Base-by-base conservation (phyloP, 2,888 invertebrate species). In the Tubulanus polymorphus region DNA sequence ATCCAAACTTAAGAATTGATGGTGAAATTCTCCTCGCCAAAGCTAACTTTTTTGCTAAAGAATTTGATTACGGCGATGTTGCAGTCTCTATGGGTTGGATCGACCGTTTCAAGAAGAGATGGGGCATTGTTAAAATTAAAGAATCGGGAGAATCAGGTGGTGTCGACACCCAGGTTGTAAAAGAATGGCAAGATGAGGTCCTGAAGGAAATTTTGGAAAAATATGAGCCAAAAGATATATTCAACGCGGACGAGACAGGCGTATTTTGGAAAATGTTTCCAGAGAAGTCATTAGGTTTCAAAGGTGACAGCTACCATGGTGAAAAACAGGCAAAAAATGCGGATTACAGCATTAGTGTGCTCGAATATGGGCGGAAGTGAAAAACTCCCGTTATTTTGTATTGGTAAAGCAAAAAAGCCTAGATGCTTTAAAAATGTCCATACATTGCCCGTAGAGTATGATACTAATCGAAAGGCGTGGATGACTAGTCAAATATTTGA, bases 171-270 rank as follows among this genome's bases (percentile, higher is more conserved):
- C 15, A n/a, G 2, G 55, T 27, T 18, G 49, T 59, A 32, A 23
- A 45, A 15, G 58, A 59, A 1, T 64, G 59, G 61, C n/a, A n/a
- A n/a, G n/a, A 49, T 10, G 18, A 12, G 2, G 41, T 46, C 3
- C 45, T 51, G 23, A 27, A 48, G 2, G 18, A 18, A 1, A 2
- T 62, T 5, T n/a, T 55, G 18, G 37, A 50, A 28, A 37, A 46
- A 1, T 63, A 57, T 51, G 3, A n/a, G 0, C 56, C 63, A 28
- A 25, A 41, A 28, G 54, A 65, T 48, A 59, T 63, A 12, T 63
- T 37, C 52, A 62, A 65, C 47, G 56, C 62, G 6, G 63, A 66
- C 46, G 63, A 66, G 48, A 65, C 60, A 2, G 62, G 55, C 1
- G 32, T 67, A 12, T 67, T 67, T 46, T 64, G 48, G 50, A 51